Percentiles rank a stretch among this genome's conserved stretches.
These are phyloP conservation scores for Ochropleura leucogaster DNA, from an alignment of 2,888 invertebrate genomes.

Conservation along the genomic window DNA sequence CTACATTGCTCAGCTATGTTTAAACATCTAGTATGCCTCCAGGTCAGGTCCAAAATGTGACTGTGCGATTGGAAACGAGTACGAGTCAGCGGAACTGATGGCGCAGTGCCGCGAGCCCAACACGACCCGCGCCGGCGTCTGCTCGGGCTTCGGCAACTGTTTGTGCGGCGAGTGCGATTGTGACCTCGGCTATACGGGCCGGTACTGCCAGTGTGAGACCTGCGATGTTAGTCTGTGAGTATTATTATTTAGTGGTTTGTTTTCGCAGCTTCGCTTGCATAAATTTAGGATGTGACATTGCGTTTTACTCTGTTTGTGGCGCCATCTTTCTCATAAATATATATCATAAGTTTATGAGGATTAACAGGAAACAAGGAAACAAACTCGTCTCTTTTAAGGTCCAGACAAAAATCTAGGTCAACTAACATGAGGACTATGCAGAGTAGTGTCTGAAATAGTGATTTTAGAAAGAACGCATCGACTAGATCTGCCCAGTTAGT, in stretches of 20 bases:
- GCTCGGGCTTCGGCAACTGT: constrained; percentile 94
- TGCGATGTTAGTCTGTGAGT: constrained; percentile 89
- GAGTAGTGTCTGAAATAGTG: no score
- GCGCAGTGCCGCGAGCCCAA: constrained; percentile 83
- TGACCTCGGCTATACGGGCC: constrained; percentile 90
- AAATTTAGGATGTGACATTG: no score
- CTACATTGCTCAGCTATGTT: not conserved
- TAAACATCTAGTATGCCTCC: not conserved
- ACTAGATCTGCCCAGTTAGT: no score
- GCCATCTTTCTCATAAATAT: no score
- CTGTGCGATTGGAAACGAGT: constrained; percentile 86
- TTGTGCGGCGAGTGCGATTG: constrained; percentile 94
- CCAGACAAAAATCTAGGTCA: no score
- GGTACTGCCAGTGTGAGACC: constrained; percentile 91
- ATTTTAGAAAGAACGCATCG: no score
- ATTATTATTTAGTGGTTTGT: not conserved
- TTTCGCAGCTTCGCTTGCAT: no score
- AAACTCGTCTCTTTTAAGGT: no score
- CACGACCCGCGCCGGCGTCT: constrained; percentile 81
- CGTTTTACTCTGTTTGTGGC: no score
- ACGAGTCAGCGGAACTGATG: constrained; percentile 81
- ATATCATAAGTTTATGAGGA: no score
- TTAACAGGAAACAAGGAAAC: no score
- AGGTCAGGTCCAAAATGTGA: constrained; percentile 91
- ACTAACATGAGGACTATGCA: no score